These are phyloP conservation scores for Acronicta leporina DNA, from an alignment of 2,888 invertebrate genomes.

Conservation along the genomic window DNA sequence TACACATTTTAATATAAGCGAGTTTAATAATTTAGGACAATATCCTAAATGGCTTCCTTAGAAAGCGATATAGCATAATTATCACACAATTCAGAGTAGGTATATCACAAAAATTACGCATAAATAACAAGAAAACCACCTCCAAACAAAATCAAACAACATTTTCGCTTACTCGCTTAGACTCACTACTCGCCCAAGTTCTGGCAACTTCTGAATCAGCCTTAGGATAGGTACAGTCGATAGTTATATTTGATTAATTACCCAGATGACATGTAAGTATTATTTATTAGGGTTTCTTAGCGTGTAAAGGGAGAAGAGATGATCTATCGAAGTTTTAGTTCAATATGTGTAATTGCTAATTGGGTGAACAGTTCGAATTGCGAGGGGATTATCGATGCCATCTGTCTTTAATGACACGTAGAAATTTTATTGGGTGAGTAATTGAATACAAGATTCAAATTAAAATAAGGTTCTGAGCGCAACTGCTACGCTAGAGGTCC, in stretches of 20 bases:
- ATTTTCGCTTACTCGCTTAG: background rate
- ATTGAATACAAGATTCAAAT: background rate
- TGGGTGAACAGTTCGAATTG: constrained; percentile 24
- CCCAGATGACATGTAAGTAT: constrained; percentile 41
- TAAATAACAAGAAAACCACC: too few species aligned
- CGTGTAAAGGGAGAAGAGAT: constrained; percentile 22
- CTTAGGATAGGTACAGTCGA: constrained; percentile 13
- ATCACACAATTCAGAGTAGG: too few species aligned
- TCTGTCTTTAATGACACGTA: constrained; percentile 25
- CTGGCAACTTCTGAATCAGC: constrained; percentile 10
- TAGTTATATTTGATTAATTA: constrained; percentile 52
- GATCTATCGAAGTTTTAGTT: constrained; percentile 51
- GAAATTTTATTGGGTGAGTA: background rate
- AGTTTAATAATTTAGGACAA: too few species aligned
- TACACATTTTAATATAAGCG: too few species aligned
- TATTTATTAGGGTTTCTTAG: constrained; percentile 46
- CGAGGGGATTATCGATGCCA: constrained; percentile 18
- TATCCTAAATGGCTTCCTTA: too few species aligned
- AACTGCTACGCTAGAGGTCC: too few species aligned
- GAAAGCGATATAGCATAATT: too few species aligned
- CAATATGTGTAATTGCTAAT: constrained; percentile 31
- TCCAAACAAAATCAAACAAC: background rate
- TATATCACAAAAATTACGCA: too few species aligned
- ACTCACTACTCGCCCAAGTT: constrained; percentile 2
- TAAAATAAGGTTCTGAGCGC: too few species aligned